Percentiles rank a stretch among this genome's conserved stretches.
phyloP scores from a whole-genome alignment of 2,113 vertebrate species.

The Eptatretus burgeri region DNA sequence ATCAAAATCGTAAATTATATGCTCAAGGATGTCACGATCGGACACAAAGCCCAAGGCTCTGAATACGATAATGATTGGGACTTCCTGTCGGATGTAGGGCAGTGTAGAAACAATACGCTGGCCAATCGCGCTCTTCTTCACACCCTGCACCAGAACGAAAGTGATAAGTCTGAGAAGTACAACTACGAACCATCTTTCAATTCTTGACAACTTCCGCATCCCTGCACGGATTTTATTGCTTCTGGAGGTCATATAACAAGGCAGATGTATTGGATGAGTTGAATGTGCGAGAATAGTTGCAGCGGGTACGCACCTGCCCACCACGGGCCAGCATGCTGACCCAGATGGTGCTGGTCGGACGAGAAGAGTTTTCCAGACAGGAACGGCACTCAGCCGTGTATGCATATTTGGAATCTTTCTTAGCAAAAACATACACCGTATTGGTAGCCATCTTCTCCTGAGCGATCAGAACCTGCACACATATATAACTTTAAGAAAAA shows the following conservation, averaged over 20 bases:
- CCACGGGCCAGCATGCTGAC: conserved; percentile 98
- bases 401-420: conserved; percentile 93
- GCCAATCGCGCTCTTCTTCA: conserved; percentile 89
- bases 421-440: conserved; percentile 91
- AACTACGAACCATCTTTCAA: neutral
- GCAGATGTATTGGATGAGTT: neutral
- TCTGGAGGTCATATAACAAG: neutral
- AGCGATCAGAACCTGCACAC: conserved; percentile 62
- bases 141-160: conserved; percentile 26
- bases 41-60: conserved; percentile 84
- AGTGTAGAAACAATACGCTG: conserved; percentile 88
- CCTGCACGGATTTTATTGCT: neutral
- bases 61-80: conserved; percentile 98
- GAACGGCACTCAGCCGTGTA: conserved; percentile 87
- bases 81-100: conserved; percentile 86
- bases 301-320: conserved; percentile 36
- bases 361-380: conserved; percentile 84
- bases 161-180: neutral
- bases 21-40: conserved; percentile 83
- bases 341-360: conserved; percentile 94
- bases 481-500: neutral
- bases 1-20: conserved; percentile 97
- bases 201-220: neutral
- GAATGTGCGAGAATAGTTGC: neutral
- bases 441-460: conserved; percentile 99